phyloP scores from a whole-genome alignment of 2,797 vertebrate genomes.

The Poeciliopsis presidionis region DNA sequence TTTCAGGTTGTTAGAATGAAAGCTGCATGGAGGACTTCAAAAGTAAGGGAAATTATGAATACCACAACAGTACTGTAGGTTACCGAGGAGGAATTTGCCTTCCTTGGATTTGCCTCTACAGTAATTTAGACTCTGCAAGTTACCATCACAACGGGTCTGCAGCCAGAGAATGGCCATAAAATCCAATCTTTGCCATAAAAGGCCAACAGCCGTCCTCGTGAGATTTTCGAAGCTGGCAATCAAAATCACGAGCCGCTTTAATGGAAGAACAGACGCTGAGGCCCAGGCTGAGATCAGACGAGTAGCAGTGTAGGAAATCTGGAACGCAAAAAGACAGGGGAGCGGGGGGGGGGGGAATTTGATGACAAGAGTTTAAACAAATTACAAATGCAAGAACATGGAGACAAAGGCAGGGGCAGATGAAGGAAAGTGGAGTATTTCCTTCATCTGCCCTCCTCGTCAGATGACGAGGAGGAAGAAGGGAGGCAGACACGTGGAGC shows the following conservation, averaged over 20 bases:
- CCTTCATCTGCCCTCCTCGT: too few relatives aligned
- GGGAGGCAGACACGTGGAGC: constrained; percentile 55
- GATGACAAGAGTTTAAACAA: constrained; percentile 10
- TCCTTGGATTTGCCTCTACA: constrained; percentile 14
- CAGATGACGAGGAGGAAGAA: not conserved
- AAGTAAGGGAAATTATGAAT: not conserved
- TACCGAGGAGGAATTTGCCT: constrained; percentile 6
- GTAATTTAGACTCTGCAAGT: constrained; percentile 17
- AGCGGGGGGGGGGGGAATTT: not conserved
- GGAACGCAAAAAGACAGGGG: not conserved
- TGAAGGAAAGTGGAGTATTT: not conserved
- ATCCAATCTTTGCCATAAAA: constrained; percentile 56
- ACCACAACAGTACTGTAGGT: not conserved
- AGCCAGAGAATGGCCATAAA: constrained; percentile 44
- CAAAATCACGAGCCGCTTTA: constrained; percentile 48
- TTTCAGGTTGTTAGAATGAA: not conserved
- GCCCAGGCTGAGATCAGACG: constrained; percentile 31
- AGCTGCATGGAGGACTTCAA: not conserved
- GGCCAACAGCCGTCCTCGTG: constrained; percentile 38
- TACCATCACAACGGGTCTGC: constrained; percentile 35
- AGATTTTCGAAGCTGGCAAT: constrained; percentile 40
- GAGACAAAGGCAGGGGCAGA: constrained; percentile 28
- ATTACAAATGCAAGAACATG: constrained; percentile 35
- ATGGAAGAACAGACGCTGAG: constrained; percentile 31
- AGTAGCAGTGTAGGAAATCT: not conserved